Evolutionary conservation across 2,797 vertebrate species (phyloP).

Genomic region (Amniataba percoides): DNA sequence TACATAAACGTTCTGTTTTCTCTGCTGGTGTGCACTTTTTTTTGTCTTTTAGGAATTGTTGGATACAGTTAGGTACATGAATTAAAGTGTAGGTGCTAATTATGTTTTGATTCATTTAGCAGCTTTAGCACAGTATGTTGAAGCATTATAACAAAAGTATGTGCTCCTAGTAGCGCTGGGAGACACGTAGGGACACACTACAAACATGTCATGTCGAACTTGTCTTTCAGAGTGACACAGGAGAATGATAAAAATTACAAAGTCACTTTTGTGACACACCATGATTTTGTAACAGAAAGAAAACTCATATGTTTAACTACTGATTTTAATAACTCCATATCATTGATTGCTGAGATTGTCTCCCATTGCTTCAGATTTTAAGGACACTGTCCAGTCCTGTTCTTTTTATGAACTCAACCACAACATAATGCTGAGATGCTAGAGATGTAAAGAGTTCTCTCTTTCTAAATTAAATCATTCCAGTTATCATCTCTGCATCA

Average conservation of each 20-base stretch:
- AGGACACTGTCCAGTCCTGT: neutral
- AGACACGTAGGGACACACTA: neutral
- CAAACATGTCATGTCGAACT: neutral
- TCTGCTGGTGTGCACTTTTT: neutral
- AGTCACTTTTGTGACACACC: neutral
- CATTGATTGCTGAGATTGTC: slow-evolving; percentile 5
- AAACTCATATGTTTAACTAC: neutral
- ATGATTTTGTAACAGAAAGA: neutral
- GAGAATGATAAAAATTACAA: no score
- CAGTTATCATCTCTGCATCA: slow-evolving; percentile 63
- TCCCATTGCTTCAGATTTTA: neutral
- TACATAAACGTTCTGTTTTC: neutral
- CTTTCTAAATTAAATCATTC: slow-evolving; percentile 51
- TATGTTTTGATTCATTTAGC: neutral
- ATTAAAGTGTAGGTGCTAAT: neutral
- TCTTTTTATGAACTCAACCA: slow-evolving; percentile 1
- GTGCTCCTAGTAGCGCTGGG: neutral
- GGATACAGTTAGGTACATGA: neutral
- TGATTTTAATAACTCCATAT: neutral
- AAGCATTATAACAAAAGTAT: neutral
- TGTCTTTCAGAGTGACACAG: neutral
- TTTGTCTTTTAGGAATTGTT: neutral
- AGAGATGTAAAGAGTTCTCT: slow-evolving; percentile 28
- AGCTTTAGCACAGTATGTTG: neutral
- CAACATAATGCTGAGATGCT: slow-evolving; percentile 7